Conservation (phyloP, 2,797 vertebrate species). For the Coregonus sp. region DNA sequence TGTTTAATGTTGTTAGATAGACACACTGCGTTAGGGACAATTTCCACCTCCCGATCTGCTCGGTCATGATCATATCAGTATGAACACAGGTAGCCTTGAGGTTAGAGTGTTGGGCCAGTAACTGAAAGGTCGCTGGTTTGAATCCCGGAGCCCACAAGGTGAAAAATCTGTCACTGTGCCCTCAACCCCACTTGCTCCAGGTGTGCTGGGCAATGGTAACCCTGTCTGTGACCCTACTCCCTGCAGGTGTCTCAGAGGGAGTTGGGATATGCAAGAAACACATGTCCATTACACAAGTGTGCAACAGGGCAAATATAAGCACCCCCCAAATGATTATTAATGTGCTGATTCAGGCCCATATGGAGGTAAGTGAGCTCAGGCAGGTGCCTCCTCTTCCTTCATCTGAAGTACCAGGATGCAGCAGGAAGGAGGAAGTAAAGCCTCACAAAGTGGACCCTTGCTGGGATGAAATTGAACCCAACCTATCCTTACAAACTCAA, state of each 20-base stretch:
- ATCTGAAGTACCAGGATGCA: background rate
- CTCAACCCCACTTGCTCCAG: too few species aligned
- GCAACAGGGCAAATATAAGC: too few species aligned
- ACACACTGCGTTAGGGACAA: background rate
- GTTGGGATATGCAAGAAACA: too few species aligned
- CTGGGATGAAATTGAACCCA: background rate
- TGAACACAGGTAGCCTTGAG: background rate
- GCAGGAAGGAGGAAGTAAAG: background rate
- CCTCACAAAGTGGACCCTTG: background rate
- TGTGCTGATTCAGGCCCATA: background rate
- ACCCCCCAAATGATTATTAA: too few species aligned
- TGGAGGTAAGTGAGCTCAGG: background rate
- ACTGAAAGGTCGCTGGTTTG: too few species aligned
- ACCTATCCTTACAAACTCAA: background rate
- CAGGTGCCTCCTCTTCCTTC: background rate
- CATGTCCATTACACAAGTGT: too few species aligned
- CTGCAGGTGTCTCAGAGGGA: too few species aligned
- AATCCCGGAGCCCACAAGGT: too few species aligned
- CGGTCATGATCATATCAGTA: background rate
- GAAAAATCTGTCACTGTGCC: too few species aligned
- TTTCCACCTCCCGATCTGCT: background rate
- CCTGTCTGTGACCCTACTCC: too few species aligned
- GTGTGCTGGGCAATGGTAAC: background rate
- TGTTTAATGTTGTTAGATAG: background rate
- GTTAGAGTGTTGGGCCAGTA: too few species aligned